A percentile compares a stretch with the other conserved stretches of the same genome.
Evolutionary conservation across 2,888 invertebrate species (phyloP).

Genomic region (Cephus sareptanus): DNA sequence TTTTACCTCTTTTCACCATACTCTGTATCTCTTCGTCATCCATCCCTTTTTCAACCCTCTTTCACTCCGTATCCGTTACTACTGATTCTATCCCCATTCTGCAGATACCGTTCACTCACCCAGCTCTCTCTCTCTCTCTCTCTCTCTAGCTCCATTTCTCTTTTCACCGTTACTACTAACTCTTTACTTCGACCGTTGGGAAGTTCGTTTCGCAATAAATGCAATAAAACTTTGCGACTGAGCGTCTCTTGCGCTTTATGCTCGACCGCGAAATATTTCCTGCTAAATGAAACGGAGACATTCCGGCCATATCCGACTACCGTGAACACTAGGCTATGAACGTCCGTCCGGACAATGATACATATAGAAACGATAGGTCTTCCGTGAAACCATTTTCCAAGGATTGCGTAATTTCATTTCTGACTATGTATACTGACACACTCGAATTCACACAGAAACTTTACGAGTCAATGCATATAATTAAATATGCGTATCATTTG

Average conservation of each 20-base stretch:
- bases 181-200: background rate
- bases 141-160: background rate
- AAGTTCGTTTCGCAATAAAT: constrained; percentile 53
- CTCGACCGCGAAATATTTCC: constrained; percentile 38
- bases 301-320: constrained; percentile 25
- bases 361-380: background rate
- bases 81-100: background rate
- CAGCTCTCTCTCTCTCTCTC: background rate
- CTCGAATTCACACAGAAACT: background rate
- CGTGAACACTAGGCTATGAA: background rate
- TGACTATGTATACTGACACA: background rate
- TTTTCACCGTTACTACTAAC: constrained; percentile 8
- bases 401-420: background rate
- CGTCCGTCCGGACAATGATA: background rate
- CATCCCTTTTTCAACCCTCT: constrained; percentile 1
- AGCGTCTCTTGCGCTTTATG: background rate
- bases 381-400: background rate
- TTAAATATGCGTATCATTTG: background rate
- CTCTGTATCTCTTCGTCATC: background rate
- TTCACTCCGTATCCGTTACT: background rate
- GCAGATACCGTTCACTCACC: background rate
- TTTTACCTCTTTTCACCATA: constrained; percentile 18
- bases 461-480: background rate
- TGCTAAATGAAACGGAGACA: constrained; percentile 52
- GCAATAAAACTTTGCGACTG: constrained; percentile 46